These are phyloP conservation scores for Drosophila stalkeri DNA, from an alignment of 2,888 invertebrate genomes.

Conservation along the genomic window DNA sequence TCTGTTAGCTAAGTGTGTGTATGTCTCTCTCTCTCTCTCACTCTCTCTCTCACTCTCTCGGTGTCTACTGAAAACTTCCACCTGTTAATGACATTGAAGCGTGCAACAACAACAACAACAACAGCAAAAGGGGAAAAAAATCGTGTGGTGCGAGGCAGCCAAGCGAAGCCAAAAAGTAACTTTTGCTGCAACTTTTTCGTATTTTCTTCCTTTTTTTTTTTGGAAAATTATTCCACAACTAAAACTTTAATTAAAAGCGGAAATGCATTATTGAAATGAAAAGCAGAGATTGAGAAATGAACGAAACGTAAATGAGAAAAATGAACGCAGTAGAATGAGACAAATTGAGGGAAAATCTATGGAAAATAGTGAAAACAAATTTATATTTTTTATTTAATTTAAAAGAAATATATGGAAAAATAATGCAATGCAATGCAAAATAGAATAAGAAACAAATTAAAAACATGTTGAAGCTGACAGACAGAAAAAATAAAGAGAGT, in stretches of 20 bases:
- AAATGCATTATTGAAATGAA: conserved; percentile 72
- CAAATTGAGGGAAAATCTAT: neutral
- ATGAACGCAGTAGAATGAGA: neutral
- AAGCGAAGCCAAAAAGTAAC: conserved; percentile 43
- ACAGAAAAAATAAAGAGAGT: neutral
- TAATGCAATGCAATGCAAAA: neutral
- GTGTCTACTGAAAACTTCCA: conserved; percentile 65
- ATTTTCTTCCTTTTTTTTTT: conserved; percentile 4
- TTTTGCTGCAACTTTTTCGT: conserved; percentile 47
- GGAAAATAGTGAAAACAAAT: neutral
- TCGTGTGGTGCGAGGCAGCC: conserved; percentile 16
- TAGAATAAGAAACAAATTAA: conserved; percentile 1
- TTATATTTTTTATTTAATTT: neutral
- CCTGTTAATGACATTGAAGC: conserved; percentile 73
- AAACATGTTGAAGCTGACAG: conserved; percentile 4
- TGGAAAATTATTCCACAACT: conserved; percentile 61
- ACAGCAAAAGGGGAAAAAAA: neutral
- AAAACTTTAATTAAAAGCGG: conserved; percentile 76
- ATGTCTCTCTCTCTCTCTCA: conserved; percentile 10
- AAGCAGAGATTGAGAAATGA: conserved; percentile 34
- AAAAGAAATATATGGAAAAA: conserved; percentile 7
- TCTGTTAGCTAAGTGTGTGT: conserved; percentile 43
- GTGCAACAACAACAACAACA: conserved; percentile 1
- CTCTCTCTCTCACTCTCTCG: conserved; percentile 4
- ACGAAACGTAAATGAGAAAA: conserved; percentile 11